Conservation (phyloP, 1,140 invertebrate species). For the Drosophila gunungcola region DNA sequence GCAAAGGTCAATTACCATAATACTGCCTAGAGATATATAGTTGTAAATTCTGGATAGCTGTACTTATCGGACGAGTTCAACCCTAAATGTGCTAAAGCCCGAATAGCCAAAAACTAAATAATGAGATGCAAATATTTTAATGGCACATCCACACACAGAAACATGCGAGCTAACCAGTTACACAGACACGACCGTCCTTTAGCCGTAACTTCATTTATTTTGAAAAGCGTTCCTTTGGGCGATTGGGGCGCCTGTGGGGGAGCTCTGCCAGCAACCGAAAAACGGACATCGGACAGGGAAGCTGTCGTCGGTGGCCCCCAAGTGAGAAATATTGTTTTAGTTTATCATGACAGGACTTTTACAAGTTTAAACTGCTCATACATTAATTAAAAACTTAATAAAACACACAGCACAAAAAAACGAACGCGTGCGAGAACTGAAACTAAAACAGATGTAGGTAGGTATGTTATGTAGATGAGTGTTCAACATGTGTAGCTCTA, state of each 20-base stretch:
- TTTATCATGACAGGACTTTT: conserved; percentile 83
- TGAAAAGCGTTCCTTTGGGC: conserved; percentile 61
- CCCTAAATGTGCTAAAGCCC: neutral
- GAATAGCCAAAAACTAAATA: conserved; percentile 63
- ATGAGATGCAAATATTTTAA: conserved; percentile 81
- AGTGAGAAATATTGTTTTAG: conserved; percentile 83
- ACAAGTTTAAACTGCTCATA: conserved; percentile 83
- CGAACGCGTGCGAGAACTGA: conserved; percentile 26
- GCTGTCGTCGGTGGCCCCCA: conserved; percentile 58
- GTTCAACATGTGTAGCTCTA: conserved; percentile 51
- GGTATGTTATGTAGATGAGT: conserved; percentile 24
- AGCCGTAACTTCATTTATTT: conserved; percentile 74
- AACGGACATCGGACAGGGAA: conserved; percentile 9
- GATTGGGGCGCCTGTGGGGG: conserved; percentile 34
- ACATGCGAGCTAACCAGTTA: conserved; percentile 10
- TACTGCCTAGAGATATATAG: conserved; percentile 3
- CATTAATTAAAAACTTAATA: conserved; percentile 84
- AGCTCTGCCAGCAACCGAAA: conserved; percentile 4
- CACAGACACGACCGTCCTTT: conserved; percentile 28
- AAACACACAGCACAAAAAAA: conserved; percentile 55
- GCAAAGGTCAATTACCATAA: conserved; percentile 51
- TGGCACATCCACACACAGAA: conserved; percentile 45
- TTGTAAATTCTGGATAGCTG: conserved; percentile 5
- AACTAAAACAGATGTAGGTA: conserved; percentile 42
- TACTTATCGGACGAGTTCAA: conserved; percentile 4